A percentile compares a stretch with the other conserved stretches of the same genome.
Evolutionary conservation across 1,140 invertebrate species (phyloP).

Genomic region (Trialeurodes vaporariorum): DNA sequence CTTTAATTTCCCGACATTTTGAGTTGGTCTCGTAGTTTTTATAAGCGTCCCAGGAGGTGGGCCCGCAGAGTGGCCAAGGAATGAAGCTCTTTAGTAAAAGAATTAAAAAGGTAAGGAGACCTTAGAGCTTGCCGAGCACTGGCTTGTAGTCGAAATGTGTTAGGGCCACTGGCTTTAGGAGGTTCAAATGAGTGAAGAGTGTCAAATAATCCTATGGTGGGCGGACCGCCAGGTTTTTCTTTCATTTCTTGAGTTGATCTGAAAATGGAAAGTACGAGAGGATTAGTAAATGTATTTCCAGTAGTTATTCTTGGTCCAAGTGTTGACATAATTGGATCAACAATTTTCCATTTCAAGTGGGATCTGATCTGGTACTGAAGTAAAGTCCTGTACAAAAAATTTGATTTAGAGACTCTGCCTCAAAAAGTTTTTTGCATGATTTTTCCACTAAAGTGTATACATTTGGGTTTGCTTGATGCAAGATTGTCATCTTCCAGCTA

Average conservation of each 20-base stretch:
- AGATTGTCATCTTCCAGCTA: no score
- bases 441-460: background rate
- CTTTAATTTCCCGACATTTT: no score
- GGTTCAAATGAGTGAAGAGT: constrained; percentile 30
- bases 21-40: no score
- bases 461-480: no score
- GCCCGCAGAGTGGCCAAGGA: no score
- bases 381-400: background rate
- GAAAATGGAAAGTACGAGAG: constrained; percentile 2
- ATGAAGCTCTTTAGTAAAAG: no score
- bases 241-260: constrained; percentile 4
- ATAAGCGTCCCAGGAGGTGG: no score
- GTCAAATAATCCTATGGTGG: constrained; percentile 53
- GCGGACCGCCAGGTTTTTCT: constrained; percentile 45
- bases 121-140: background rate
- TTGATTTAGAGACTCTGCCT: no score
- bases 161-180: constrained; percentile 24
- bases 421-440: no score
- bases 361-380: background rate
- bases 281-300: background rate
- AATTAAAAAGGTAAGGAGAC: background rate
- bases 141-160: background rate
- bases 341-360: no score
- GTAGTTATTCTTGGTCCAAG: background rate
- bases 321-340: no score